Base-by-base conservation (phyloP, 2,888 invertebrate species). In the Cheilosia impressa region DNA sequence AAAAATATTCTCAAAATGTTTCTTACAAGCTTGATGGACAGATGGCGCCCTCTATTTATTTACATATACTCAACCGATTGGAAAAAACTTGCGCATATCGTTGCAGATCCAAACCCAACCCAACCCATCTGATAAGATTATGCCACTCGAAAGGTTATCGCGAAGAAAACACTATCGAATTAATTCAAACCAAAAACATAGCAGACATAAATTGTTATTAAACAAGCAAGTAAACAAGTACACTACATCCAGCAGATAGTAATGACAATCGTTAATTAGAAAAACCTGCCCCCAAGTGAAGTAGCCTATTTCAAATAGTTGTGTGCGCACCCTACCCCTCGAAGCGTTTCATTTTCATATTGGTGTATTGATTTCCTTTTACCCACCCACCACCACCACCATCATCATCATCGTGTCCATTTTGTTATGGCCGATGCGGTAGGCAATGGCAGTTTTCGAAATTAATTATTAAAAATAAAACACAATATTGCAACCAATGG, bases 381-480 rank as follows among this genome's bases (percentile, higher is more conserved):
- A 10, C 19, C 22, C 24, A 24, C 10, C 31, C 2, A 10, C 22
- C 24, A 24, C 10, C 31, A 2, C 45, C n/a, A 6, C 10, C 19
- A 10, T 31, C 7, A 24, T 4, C 13, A 24, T 2, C 52, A 19
- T 27, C 52, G 52, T 52, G 0, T 15, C 6, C 24, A 27, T 24
- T 24, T 13, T 52, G 24, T 15, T 27, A 24, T 22, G 50, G 50
- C 13, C 9, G 52, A 3, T 22, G 9, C 22, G 15, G 22, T 13
- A 27, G 45, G 47, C 47, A 58, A 38, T 38, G 45, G 47, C 13
- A 38, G 43, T 57, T 34, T 71, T 53, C 53, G 41, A 27, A 68
- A 80, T 75, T 50, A 80, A 75, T 80, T 68, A 80, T 80, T 73
- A 47, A 80, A 50, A 66, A 66, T 31, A 55, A 38, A 13, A 38